Conservation (phyloP, 1,140 invertebrate species). For the Lepidurus apus region DNA sequence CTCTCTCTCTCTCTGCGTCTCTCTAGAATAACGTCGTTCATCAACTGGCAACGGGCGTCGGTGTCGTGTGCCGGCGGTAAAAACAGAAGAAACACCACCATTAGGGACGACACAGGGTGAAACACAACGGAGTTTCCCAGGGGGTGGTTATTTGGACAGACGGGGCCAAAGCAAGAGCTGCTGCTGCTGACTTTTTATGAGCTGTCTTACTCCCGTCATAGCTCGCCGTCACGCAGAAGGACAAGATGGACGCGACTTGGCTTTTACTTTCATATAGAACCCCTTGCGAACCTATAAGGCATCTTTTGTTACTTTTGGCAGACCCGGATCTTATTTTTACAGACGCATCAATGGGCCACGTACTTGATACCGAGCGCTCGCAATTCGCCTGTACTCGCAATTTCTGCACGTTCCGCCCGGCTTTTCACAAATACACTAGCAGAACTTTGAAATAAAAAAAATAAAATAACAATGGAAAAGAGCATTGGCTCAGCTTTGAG, state of each 20-base stretch:
- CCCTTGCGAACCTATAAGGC: neutral
- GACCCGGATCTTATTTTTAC: too few relatives aligned
- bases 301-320: neutral
- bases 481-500: too few relatives aligned
- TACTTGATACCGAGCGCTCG: too few relatives aligned
- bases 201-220: neutral
- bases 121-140: neutral
- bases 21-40: neutral
- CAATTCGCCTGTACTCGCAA: too few relatives aligned
- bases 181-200: slow-evolving; percentile 10
- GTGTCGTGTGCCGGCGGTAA: slow-evolving; percentile 17
- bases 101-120: slow-evolving; percentile 19
- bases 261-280: slow-evolving; percentile 4
- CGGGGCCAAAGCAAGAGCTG: neutral
- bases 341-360: too few relatives aligned
- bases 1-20: neutral
- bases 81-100: slow-evolving; percentile 19
- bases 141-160: slow-evolving; percentile 14
- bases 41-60: slow-evolving; percentile 17
- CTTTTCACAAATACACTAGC: too few relatives aligned
- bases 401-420: too few relatives aligned
- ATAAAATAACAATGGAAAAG: too few relatives aligned
- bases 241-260: slow-evolving; percentile 17
- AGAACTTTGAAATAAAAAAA: too few relatives aligned
- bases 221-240: neutral